Evolutionary conservation across 2,797 vertebrate genomes (phyloP), one percentile per base, ranked within the genome.

Genomic region (Hoplostethus atlanticus): DNA sequence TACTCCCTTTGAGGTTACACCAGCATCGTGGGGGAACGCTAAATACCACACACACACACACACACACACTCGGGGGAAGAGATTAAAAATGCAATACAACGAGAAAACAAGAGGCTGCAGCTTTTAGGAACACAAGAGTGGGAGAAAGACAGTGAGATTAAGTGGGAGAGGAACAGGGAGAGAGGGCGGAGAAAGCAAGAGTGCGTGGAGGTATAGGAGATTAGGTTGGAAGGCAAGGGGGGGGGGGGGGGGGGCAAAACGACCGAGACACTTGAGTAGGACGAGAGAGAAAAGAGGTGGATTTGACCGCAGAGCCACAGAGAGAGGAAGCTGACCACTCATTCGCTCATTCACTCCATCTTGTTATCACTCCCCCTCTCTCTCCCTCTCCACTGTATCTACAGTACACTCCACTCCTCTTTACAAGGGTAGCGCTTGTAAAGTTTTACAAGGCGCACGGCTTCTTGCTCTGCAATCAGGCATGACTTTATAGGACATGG

Each of bases 41-140:
- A 64, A 77, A 79, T 60, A 68, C 65, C 52, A 21, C 21, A 21
- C 21, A 21, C 21, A 21, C 21, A 21, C 21, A 21, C 21, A 21
- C 21, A 21, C 53, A 30, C 58, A 42, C 34, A 9, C 16, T 9
- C 16, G 53, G 21, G 36, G 47, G 69, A 42, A 30, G 11, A 13
- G 64, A 84, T 87, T 86, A 86, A 89, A 86, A 80, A 74, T 83
- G 79, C 77, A 21, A 87, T 57, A 38, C 44, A 44, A 70, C 38
- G n/a, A 56, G 12, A 31, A 80, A 85, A 82, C 68, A 28, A 77
- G 68, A 64, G 42, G 67, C 48, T 53, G 59, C 59, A 17, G 47
- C 71, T 85, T 87, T 73, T 79, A 79, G 68, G 34, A 85, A 67
- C 60, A 61, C 66, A 61, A 46, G 64, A 79, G 63, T 38, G 30